A percentile compares a stretch with the other conserved stretches of the same genome.
phyloP scores from a whole-genome alignment of 2,888 invertebrate genomes.

The Melieria picta region DNA sequence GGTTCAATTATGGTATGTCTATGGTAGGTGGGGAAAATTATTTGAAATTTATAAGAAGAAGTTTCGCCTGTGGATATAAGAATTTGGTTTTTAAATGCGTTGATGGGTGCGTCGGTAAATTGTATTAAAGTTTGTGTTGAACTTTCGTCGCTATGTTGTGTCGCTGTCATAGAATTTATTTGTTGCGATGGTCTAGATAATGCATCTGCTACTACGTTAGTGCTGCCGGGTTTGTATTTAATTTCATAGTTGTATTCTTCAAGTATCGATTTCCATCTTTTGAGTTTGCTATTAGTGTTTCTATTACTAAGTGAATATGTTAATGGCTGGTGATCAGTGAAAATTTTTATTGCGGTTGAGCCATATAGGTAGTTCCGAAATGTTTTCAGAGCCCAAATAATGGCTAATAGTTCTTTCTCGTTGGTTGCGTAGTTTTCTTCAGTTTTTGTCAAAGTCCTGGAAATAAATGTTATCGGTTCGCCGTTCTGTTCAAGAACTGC shows the following conservation, averaged over 20 bases:
- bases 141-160: slow-evolving; percentile 21
- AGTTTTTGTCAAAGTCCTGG: slow-evolving; percentile 2
- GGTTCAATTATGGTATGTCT: slow-evolving; percentile 21
- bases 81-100: slow-evolving; percentile 34
- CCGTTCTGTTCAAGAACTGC: slow-evolving; percentile 1
- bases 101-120: slow-evolving; percentile 16
- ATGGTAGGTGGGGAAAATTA: slow-evolving; percentile 25
- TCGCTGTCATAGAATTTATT: not conserved
- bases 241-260: too few species aligned
- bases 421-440: slow-evolving; percentile 11
- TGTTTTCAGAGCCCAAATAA: slow-evolving; percentile 8
- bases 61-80: not conserved
- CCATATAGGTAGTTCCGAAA: not conserved
- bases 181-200: not conserved
- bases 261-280: not conserved
- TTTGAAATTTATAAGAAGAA: slow-evolving; percentile 15
- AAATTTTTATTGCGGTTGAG: slow-evolving; percentile 1
- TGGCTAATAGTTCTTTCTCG: slow-evolving; percentile 10
- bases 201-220: not conserved
- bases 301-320: slow-evolving; percentile 1
- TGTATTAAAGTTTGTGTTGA: slow-evolving; percentile 20
- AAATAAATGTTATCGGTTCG: slow-evolving; percentile 3
- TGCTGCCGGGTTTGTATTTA: too few species aligned
- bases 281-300: not conserved
- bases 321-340: slow-evolving; percentile 3